Evolutionary conservation across 2,888 invertebrate genomes (phyloP), one percentile per base, ranked within the genome.

Genomic region (Heliconius ismenius): DNA sequence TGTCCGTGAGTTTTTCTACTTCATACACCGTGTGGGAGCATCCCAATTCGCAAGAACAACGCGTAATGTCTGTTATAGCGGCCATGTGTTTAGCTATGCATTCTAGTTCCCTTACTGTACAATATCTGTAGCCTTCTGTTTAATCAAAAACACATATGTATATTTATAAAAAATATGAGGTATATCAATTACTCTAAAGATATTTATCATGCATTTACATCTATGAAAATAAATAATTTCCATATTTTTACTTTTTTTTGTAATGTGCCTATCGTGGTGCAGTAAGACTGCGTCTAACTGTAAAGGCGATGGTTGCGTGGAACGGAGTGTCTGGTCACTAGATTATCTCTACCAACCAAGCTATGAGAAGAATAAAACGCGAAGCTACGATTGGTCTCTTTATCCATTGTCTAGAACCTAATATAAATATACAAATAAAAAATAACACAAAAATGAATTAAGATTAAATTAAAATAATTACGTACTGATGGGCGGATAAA

Each of bases 1-100:
- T 93, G 83, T 96, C 96, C 11, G 95, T 95, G 0, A 97, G 92
- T 86, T 96, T 96, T 84, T 96, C 96, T 7, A 97, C 96, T 87
- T 96, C 96, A 82, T 97, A 97, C 0, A 97, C 96, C 0, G 96
- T 96, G 86, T 97, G 96, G 13, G 95, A 95, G 86, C 97, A 97
- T 62, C 96, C 95, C 21, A 97, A 92, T 83, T 96, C 96, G 87
- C 97, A 97, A 10, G 94, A 82, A 83, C 97, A 97, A 65, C 94
- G 91, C 43, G 95, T 94, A 10, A 96, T 95, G 76, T 95, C 95
- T 10, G 94, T 95, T 65, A 96, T 96, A 69, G 92, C 91, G 0
- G 89, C 85, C 64, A 92, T 91, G 84, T 95, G 86, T 15, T 92
- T 89, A 0, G 93, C 91, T 63, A 97, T 92, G 82, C 97, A 97